Conservation (phyloP, 2,797 vertebrate species). For the Potorous gilbertii region DNA sequence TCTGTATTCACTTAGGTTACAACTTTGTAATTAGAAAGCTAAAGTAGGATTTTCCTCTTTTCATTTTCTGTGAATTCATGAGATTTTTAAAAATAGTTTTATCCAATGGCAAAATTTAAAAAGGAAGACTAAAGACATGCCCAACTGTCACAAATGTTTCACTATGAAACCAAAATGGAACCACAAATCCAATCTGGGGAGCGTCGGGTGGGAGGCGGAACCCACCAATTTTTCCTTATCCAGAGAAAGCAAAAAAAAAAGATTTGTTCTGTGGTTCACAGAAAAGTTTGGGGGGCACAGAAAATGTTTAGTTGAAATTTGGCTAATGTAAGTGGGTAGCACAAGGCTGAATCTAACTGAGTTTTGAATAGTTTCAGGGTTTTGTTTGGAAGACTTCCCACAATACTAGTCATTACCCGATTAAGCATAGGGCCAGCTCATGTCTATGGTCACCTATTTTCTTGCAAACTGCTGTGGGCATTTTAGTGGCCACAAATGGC, state of each 20-base stretch:
- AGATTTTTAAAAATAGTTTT: background rate
- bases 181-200: background rate
- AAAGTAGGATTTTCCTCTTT: background rate
- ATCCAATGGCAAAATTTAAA: conserved; percentile 31
- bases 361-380: background rate
- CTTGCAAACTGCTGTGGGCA: background rate
- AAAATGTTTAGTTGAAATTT: conserved; percentile 24
- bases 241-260: conserved; percentile 13
- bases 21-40: background rate
- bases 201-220: background rate
- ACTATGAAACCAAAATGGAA: conserved; percentile 25
- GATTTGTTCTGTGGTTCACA: conserved; percentile 14
- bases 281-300: background rate
- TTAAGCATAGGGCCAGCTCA: background rate
- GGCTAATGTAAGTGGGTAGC: background rate
- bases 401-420: background rate
- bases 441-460: conserved; percentile 14
- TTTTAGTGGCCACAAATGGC: background rate
- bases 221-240: background rate
- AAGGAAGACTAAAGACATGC: background rate
- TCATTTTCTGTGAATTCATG: background rate
- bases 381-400: background rate
- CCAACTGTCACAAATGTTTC: background rate
- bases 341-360: background rate
- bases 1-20: background rate